Evolutionary conservation across 2,113 vertebrate genomes (phyloP).

Genomic region (Xenopus tropicalis): UCB_Xtro_10.0 CM004445.2:106801001-106801500

Average conservation of each 20-base stretch:
- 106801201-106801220: background rate
- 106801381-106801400: too few species aligned
- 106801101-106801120: conserved; percentile 27
- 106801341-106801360: too few species aligned
- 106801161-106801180: background rate
- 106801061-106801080: conserved; percentile 25
- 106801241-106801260: background rate
- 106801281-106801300: too few species aligned
- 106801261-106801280: conserved; percentile 7
- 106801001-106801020: conserved; percentile 29
- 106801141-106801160: background rate
- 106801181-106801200: background rate
- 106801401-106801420: too few species aligned
- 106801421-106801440: too few species aligned
- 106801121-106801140: background rate
- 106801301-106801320: too few species aligned
- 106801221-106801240: background rate
- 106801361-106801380: too few species aligned
- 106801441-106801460: too few species aligned
- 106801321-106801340: too few species aligned
- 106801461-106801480: too few species aligned
- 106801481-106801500: too few species aligned
- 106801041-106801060: conserved; percentile 36
- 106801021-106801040: conserved; percentile 28
- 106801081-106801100: conserved; percentile 25